These are phyloP conservation scores for Hyperopisus bebe DNA, from an alignment of 2,113 vertebrate species.

Conservation along the genomic window DNA sequence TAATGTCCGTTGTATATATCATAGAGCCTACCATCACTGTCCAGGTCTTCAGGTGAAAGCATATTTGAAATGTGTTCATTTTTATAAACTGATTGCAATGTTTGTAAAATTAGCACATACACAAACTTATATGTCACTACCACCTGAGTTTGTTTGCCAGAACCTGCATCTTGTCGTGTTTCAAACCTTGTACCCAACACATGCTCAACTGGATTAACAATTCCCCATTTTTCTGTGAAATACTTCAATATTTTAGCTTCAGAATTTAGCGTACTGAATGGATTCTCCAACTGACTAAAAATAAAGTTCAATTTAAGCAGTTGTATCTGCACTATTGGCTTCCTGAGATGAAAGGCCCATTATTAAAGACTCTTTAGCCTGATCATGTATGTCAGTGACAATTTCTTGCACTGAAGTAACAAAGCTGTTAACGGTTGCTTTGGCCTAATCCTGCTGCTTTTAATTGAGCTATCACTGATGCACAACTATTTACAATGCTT, in stretches of 20 bases:
- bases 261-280: slow-evolving; percentile 25
- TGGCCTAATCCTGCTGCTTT: slow-evolving; percentile 28
- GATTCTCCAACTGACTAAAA: slow-evolving; percentile 21
- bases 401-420: slow-evolving; percentile 26
- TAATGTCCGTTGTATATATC: slow-evolving; percentile 25
- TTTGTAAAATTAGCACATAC: slow-evolving; percentile 25
- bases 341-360: not conserved
- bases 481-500: slow-evolving; percentile 28
- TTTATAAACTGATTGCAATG: slow-evolving; percentile 22
- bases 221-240: slow-evolving; percentile 30
- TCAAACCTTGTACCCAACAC: slow-evolving; percentile 36
- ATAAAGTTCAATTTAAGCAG: slow-evolving; percentile 16
- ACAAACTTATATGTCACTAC: slow-evolving; percentile 7
- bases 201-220: slow-evolving; percentile 26
- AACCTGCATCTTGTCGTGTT: slow-evolving; percentile 4
- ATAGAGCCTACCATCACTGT: not conserved
- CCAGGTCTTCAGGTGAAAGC: not conserved
- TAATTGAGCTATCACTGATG: slow-evolving; percentile 26
- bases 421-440: slow-evolving; percentile 21
- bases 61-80: slow-evolving; percentile 20
- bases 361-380: not conserved
- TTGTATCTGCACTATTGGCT: not conserved
- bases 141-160: slow-evolving; percentile 15
- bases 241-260: slow-evolving; percentile 27
- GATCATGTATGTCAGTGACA: slow-evolving; percentile 19